These are phyloP conservation scores for Xanthorhoe spadicearia DNA, from an alignment of 2,888 invertebrate species.

Conservation along the genomic window DNA sequence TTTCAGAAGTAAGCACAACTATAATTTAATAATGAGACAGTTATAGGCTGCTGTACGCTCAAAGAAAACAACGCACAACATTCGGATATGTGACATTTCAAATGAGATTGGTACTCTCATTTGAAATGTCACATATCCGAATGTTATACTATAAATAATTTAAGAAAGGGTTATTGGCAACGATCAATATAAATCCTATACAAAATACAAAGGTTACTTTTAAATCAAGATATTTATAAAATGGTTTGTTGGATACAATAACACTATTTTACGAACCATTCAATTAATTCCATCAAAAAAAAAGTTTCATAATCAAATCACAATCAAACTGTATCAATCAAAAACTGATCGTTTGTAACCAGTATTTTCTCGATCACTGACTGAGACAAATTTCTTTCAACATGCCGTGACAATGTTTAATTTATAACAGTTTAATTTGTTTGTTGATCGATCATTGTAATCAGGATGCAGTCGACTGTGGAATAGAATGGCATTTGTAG, in stretches of 20 bases:
- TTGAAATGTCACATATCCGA: background rate
- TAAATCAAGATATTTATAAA: background rate
- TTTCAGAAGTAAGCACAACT: too few relatives aligned
- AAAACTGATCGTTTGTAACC: constrained; percentile 6
- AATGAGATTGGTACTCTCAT: background rate
- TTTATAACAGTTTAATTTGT: constrained; percentile 60
- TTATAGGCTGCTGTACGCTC: background rate
- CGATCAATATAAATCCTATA: background rate
- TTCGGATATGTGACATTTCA: background rate
- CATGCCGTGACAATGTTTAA: constrained; percentile 57
- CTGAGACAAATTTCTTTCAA: constrained; percentile 68
- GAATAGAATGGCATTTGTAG: constrained; percentile 1
- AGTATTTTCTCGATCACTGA: constrained; percentile 71
- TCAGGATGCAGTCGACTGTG: constrained; percentile 27
- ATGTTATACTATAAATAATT: background rate
- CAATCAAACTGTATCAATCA: background rate
- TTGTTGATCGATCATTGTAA: constrained; percentile 46
- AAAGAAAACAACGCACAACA: background rate
- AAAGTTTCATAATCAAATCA: too few relatives aligned
- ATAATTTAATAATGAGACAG: too few relatives aligned
- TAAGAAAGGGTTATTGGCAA: background rate
- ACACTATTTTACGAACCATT: too few relatives aligned
- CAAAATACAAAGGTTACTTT: background rate
- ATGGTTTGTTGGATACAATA: background rate
- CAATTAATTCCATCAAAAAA: too few relatives aligned